phyloP scores from a whole-genome alignment of 2,113 vertebrate species.

The Ginglymostoma cirratum region DNA sequence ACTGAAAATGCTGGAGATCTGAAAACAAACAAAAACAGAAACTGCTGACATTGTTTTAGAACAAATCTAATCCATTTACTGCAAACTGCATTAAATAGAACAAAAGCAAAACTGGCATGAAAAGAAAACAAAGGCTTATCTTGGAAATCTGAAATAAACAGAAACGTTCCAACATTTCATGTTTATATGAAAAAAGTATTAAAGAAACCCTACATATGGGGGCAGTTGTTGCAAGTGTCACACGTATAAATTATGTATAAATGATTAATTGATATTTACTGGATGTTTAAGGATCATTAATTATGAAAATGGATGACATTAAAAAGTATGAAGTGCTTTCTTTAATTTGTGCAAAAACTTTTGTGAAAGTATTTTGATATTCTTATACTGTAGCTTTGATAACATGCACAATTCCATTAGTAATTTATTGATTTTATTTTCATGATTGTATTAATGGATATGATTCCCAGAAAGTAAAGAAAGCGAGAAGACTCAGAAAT shows the following conservation, averaged over 20 bases:
- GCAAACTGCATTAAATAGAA: background rate
- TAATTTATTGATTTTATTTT: background rate
- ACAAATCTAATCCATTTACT: background rate
- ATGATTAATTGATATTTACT: conserved; percentile 20
- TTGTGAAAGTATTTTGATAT: background rate
- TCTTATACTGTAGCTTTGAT: background rate
- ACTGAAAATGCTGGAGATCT: no score
- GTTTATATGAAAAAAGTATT: background rate
- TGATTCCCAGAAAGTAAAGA: background rate
- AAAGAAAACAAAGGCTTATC: background rate
- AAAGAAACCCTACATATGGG: background rate
- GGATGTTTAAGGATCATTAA: conserved; percentile 4
- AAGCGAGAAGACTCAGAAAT: background rate
- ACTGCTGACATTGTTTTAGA: no score
- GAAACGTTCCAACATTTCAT: background rate
- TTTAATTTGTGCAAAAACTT: conserved; percentile 5
- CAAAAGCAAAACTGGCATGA: background rate
- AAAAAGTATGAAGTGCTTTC: conserved; percentile 5
- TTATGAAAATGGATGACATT: conserved; percentile 23
- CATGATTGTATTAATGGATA: background rate
- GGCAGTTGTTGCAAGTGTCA: background rate
- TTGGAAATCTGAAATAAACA: background rate
- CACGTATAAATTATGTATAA: conserved; percentile 5
- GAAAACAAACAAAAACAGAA: no score
- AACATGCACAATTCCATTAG: background rate